Evolutionary conservation across 2,113 vertebrate species (phyloP), one percentile per base, ranked within the genome.

Genomic region (Sminthopsis crassicaudata): DNA sequence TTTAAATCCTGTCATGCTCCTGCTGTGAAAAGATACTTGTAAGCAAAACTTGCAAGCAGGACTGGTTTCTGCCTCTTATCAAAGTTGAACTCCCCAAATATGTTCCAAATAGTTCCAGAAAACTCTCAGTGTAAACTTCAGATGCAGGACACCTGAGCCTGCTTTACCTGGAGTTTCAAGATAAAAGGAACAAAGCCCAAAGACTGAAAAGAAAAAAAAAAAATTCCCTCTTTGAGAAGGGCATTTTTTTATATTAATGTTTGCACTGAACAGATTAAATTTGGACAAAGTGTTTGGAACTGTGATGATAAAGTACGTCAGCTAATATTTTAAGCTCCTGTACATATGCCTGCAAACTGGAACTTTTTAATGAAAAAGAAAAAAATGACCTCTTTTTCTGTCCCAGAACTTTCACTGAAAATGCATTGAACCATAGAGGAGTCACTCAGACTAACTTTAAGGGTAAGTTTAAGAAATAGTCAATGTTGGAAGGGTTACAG

Each of bases 221-320:
- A 90, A 0, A 50, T 90, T 90, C 24, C 8, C 48, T 46, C 89
- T 27, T 50, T 90, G 3, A 12, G 89, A 90, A 90, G 25, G 89
- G 48, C 48, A 90, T 84, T 84, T 84, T 60, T 90, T 90, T 90
- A 84, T 90, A 76, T 50, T 90, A 50, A 50, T 90, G 48, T 90
- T 90, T 90, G 89, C 89, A 90, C 46, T 90, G 89, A 90, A 90
- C 50, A 90, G 46, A 90, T 90, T 90, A 90, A 90, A 90, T 30
- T 90, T 90, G 89, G 89, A 51, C 46, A 90, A 90, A 90, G 89
- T 90, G 25, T 90, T 50, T 90, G 89, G 46, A 90, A 90, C 24
- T 48, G 46, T 90, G 48, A 90, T 90, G 89, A 90, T 90, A 48
- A 90, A 90, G 48, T 90, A 51, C 9, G 89, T 90, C 89, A 90